Base-by-base conservation (phyloP, 2,888 invertebrate species). In the Flexamia atlantica region DNA sequence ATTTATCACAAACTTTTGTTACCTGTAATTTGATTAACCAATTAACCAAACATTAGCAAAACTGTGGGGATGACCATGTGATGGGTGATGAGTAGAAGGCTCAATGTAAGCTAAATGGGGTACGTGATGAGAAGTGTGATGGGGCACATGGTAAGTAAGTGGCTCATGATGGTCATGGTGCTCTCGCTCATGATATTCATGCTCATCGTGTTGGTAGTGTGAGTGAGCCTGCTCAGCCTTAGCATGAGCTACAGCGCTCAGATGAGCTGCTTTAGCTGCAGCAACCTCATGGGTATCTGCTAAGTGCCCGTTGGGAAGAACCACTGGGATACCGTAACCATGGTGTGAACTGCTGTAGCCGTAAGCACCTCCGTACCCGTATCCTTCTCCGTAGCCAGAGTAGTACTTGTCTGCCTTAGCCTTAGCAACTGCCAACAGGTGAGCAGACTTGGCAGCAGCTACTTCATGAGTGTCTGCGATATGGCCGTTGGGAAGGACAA, bases 381-480 rank as follows among this genome's bases (percentile, higher is more conserved):
- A 79, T 14, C 53, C 53, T 30, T 50, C 79, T 32, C 36, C 32
- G 42, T 81, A 57, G 1, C 57, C 82, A n/a, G 70, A 25, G 42
- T 81, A 50, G 32, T 60, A 79, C 36, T 76, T 28, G 9, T 76
- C 46, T 20, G 83, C 70, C 20, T 70, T 81, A 20, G 76, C 80
- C 25, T 83, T 53, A n/a, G 60, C 80, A 23, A 80, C 53, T 17
- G 72, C 83, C 12, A 68, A 46, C 20, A 84, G 57, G 68, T 84
- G 84, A 50, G 83, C 74, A 25, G 76, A 53, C n/a, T 76, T 74
- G 14, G 83, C 83, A 20, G 76, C 76, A 36, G 74, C 60, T 7
- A 83, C 83, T 79, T 83, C 83, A 28, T 36, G 76, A 20, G 83
- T 83, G 30, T 83, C 83, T 32, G 83, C 83, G 46, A 83, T 74